These are phyloP conservation scores for Ophioninae sp. DNA, from an alignment of 2,888 invertebrate genomes.

Conservation along the genomic window DNA sequence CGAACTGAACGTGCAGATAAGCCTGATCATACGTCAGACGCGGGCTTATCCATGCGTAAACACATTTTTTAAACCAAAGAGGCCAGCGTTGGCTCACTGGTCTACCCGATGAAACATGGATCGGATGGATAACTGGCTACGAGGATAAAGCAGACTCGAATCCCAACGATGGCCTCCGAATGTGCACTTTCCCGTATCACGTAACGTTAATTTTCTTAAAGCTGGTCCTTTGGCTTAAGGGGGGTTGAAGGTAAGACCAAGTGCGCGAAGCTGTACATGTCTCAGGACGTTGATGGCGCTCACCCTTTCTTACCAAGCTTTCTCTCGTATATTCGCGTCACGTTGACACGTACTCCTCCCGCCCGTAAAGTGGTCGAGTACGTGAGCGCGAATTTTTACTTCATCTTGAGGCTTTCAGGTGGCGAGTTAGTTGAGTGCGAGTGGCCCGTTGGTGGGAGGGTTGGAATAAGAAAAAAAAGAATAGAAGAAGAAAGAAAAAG, in stretches of 20 bases:
- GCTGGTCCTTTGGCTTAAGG: background rate
- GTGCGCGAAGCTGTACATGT: slow-evolving; percentile 10
- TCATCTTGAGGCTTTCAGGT: slow-evolving; percentile 63
- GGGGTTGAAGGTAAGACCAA: slow-evolving; percentile 9
- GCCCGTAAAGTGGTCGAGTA: slow-evolving; percentile 65
- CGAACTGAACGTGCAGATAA: background rate
- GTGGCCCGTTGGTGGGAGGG: slow-evolving; percentile 14
- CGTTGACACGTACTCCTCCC: slow-evolving; percentile 63
- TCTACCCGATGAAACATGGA: background rate
- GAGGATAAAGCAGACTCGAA: background rate
- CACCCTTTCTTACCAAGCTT: slow-evolving; percentile 28
- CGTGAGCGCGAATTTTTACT: slow-evolving; percentile 67
- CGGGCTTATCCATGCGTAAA: background rate
- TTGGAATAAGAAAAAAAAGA: background rate
- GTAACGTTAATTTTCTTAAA: slow-evolving; percentile 42
- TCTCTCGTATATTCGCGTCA: slow-evolving; percentile 61
- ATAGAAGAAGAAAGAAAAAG: background rate
- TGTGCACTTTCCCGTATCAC: slow-evolving; percentile 31
- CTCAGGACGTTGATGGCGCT: slow-evolving; percentile 24
- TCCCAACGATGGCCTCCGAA: background rate
- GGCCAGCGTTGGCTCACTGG: background rate
- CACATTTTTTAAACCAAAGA: background rate
- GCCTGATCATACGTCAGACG: background rate
- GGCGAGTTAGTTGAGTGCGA: slow-evolving; percentile 40
- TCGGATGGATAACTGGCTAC: background rate